Conservation (phyloP, 2,797 vertebrate genomes). For the Enteromius unitaeniatus region DNA sequence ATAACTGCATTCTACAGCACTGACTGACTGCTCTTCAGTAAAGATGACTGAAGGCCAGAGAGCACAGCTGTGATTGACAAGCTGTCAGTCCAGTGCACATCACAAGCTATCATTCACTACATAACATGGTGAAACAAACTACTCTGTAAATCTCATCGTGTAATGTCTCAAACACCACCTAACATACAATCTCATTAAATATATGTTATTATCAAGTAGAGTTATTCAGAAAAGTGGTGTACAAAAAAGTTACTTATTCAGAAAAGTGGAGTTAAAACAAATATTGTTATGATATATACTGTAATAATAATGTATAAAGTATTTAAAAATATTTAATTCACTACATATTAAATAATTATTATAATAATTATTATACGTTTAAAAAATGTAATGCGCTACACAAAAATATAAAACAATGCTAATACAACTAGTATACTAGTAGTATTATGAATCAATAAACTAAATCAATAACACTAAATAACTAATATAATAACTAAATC, state of each 20-base stretch:
- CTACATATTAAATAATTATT: neutral
- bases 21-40: constrained; percentile 6
- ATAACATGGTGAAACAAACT: neutral
- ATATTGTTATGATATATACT: neutral
- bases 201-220: neutral
- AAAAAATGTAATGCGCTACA: neutral
- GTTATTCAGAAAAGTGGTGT: neutral
- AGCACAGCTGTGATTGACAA: constrained; percentile 22
- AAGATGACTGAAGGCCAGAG: constrained; percentile 9
- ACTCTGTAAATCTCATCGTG: neutral
- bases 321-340: neutral
- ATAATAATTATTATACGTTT: neutral
- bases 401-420: no score
- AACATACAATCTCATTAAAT: neutral
- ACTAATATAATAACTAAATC: no score
- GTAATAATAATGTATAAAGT: neutral
- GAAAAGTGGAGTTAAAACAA: neutral
- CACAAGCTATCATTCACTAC: constrained; percentile 11
- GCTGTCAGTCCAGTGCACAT: neutral
- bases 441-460: no score
- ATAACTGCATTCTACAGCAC: neutral
- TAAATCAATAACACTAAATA: no score
- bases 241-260: no score
- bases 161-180: neutral
- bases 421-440: no score